Evolutionary conservation across 1,140 invertebrate species (phyloP), one percentile per base, ranked within the genome.

Genomic region (Lordiphosa stackelbergi): DNA sequence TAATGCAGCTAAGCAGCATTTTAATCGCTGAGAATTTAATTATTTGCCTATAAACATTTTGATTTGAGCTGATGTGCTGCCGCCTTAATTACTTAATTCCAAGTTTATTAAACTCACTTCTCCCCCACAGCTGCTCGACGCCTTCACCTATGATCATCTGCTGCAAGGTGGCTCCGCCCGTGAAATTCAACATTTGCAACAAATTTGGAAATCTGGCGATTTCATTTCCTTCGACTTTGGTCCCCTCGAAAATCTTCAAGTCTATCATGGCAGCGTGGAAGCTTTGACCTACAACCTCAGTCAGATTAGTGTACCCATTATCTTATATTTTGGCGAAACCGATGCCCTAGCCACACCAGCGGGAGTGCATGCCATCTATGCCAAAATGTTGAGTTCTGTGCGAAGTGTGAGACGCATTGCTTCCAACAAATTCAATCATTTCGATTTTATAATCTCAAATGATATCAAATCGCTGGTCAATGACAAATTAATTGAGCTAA

Each of bases 291-390:
- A 94, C 69, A 78, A 91, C 68, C 59, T 93, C 0, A 83, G 73
- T 3, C 90, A 89, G 16, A 87, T 94, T 1, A 90, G 75, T 0
- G 88, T 91, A 1, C 92, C 93, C 0, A 90, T 94, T 0, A 91
- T 91, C 31, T 74, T 96, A 4, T 93, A 93, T 84, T 94, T 92
- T 69, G 92, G 92, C 4, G 90, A 91, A 40, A 93, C 92, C 53
- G 95, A 96, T 85, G 93, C 90, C 49, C 81, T 96, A 5, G 92
- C 90, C 11, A 89, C 91, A 49, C 88, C 90, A 5, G 66, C 70
- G 2, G 92, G 93, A 69, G 89, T 93, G 0, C 88, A 90, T 47
- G 88, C 86, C 35, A 86, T 93, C 8, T 89, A 89, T 38, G 83
- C 87, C n/a, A 88, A 89, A 66, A 81, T 84, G 64, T 10, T 70